Base-by-base conservation (phyloP, 2,113 vertebrate genomes). In the Cyprinus carpio region DNA sequence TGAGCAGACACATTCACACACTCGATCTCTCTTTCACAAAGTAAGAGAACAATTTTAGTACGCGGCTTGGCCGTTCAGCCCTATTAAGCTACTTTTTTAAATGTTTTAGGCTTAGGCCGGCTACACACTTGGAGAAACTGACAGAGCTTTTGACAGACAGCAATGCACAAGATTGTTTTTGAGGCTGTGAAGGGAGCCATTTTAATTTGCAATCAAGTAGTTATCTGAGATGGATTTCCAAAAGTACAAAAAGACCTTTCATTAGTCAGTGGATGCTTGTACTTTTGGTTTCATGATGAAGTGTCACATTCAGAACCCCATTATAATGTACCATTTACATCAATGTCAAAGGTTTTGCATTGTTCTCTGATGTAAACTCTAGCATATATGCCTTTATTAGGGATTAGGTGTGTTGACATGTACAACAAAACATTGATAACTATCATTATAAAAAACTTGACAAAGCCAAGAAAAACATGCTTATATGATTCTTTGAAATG, bases 11-110 rank as follows among this genome's bases (percentile, higher is more conserved):
- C 27, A 46, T 49, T 51, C 75, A 67, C 58, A 67, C 23, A 56
- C 74, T 51, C 43, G 12, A 23, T 31, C 56, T 75, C 23, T 65
- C 46, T 82, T 23, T 76, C 43, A 43, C 12, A n/a, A 60, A 60
- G 23, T 77, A 58, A 12, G 49, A 76, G 75, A 76, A 31, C 75
- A 56, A 56, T 58, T 58, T 56, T 56, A 78, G 75, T 13, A 37
- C 12, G 69, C 25, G 11, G 37, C 23, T 43, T 43, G 31, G 11
- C 13, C 15, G 0, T 43, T n/a, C 4, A 72, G 20, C 37, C 23
- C 71, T 43, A 40, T 40, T 72, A 4, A 40, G 9, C 9, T 12
- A 25, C 37, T 43, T 43, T 25, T 69, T 37, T 37, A 11, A 20
- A 23, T 37, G 18, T 37, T 69, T 37, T 20, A 11, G 4, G 34